These are phyloP conservation scores for Buathra laborator DNA, from an alignment of 2,888 invertebrate genomes.

Conservation along the genomic window DNA sequence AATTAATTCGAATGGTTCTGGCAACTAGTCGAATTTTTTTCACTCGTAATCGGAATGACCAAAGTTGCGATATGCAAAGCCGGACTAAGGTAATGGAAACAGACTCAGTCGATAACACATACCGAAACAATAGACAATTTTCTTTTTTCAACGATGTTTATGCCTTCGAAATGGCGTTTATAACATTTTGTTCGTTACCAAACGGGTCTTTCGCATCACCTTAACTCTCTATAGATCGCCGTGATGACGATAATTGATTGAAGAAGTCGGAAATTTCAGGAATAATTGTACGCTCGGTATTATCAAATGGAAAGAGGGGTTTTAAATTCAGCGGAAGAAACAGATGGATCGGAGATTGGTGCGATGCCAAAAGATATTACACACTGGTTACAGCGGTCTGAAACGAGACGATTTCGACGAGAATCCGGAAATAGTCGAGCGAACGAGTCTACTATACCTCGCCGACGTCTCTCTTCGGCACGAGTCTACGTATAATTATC, in stretches of 20 bases:
- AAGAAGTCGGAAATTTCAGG: slow-evolving; percentile 23
- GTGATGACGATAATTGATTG: slow-evolving; percentile 17
- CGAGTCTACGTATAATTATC: slow-evolving; percentile 59
- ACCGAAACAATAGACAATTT: too few relatives aligned
- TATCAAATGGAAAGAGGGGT: slow-evolving; percentile 6
- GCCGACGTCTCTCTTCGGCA: slow-evolving; percentile 41
- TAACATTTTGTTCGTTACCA: too few relatives aligned
- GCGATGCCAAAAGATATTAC: slow-evolving; percentile 53
- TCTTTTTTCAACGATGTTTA: too few relatives aligned
- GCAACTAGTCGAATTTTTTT: neutral
- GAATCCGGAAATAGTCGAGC: slow-evolving; percentile 66
- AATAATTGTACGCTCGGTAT: slow-evolving; percentile 35
- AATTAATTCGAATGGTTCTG: slow-evolving; percentile 33
- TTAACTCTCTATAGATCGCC: neutral
- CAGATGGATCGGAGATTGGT: slow-evolving; percentile 56
- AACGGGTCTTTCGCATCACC: too few relatives aligned
- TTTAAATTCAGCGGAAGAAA: slow-evolving; percentile 39
- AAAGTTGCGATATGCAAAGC: slow-evolving; percentile 9
- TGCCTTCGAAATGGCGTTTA: too few relatives aligned
- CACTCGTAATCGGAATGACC: neutral
- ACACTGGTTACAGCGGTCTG: slow-evolving; percentile 27
- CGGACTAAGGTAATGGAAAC: neutral
- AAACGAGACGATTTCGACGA: slow-evolving; percentile 47
- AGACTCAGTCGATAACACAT: too few relatives aligned
- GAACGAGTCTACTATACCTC: slow-evolving; percentile 25